Percentiles rank a stretch among this genome's conserved stretches.
These are phyloP conservation scores for Atlantisia rogersi DNA, from an alignment of 2,113 vertebrate species.

Conservation along the genomic window DNA sequence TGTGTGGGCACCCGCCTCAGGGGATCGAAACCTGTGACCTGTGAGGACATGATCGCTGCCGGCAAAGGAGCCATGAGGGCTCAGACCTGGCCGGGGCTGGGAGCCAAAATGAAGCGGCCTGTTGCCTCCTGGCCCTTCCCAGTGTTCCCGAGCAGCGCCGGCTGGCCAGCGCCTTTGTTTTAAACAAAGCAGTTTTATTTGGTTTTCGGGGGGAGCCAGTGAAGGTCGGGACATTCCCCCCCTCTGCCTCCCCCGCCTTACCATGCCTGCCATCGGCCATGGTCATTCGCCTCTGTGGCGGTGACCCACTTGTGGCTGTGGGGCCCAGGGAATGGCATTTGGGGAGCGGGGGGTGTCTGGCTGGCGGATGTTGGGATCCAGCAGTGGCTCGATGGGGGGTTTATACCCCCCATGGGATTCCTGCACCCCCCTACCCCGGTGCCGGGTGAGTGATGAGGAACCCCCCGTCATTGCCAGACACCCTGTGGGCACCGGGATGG, in stretches of 20 bases:
- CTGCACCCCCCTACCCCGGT: no score
- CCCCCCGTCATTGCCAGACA: neutral
- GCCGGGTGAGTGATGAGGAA: neutral
- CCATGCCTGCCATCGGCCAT: neutral
- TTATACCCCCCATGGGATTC: neutral
- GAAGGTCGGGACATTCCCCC: neutral
- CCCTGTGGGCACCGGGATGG: neutral
- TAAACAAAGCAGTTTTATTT: constrained; percentile 49
- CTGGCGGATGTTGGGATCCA: neutral
- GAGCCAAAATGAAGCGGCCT: neutral
- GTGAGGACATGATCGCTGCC: neutral
- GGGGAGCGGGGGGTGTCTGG: neutral
- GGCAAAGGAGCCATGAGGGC: neutral
- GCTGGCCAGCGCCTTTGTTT: constrained; percentile 39
- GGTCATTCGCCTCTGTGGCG: neutral
- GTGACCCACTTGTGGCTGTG: neutral
- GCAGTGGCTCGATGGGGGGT: neutral
- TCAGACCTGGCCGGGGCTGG: neutral
- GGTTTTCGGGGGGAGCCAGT: neutral
- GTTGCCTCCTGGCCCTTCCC: constrained; percentile 38
- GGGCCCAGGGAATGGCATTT: neutral
- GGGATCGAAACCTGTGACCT: no score
- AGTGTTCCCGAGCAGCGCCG: neutral
- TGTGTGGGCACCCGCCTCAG: neutral
- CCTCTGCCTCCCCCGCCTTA: neutral